Conservation (phyloP, 2,888 invertebrate genomes). For the Hoplodrina ambigua region DNA sequence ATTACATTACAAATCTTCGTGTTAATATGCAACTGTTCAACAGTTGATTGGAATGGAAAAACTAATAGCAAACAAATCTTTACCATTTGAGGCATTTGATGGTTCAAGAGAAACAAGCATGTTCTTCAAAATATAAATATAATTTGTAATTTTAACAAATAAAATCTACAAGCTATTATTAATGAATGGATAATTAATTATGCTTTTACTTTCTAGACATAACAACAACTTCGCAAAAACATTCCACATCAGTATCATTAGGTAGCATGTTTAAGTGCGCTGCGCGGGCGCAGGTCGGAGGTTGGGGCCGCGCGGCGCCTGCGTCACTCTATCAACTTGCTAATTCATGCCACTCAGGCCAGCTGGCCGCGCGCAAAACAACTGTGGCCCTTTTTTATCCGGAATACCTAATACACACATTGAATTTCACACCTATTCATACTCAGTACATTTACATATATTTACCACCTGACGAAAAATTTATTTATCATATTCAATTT, state of each 20-base stretch:
- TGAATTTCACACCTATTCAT: conserved; percentile 59
- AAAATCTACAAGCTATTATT: not conserved
- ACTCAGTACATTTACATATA: conserved; percentile 50
- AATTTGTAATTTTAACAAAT: too few relatives aligned
- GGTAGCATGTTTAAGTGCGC: conserved; percentile 42
- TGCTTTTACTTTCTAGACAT: conserved; percentile 29
- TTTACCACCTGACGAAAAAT: conserved; percentile 60
- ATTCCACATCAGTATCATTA: conserved; percentile 47
- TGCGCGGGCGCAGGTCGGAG: conserved; percentile 72
- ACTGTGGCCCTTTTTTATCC: conserved; percentile 59
- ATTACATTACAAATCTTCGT: not conserved
- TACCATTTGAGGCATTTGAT: conserved; percentile 6
- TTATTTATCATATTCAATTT: conserved; percentile 55
- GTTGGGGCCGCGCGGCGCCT: conserved; percentile 63
- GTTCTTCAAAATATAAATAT: too few relatives aligned
- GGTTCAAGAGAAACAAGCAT: too few relatives aligned
- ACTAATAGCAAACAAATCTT: not conserved
- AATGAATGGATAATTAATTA: conserved; percentile 1
- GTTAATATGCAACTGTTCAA: too few relatives aligned
- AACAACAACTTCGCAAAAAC: conserved; percentile 39
- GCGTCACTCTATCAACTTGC: conserved; percentile 73
- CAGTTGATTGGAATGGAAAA: too few relatives aligned
- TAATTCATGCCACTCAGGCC: conserved; percentile 71
- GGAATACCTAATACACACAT: conserved; percentile 54
- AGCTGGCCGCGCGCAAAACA: conserved; percentile 71